Evolutionary conservation across 2,113 vertebrate species (phyloP).

Genomic region (Sander lucioperca): DNA sequence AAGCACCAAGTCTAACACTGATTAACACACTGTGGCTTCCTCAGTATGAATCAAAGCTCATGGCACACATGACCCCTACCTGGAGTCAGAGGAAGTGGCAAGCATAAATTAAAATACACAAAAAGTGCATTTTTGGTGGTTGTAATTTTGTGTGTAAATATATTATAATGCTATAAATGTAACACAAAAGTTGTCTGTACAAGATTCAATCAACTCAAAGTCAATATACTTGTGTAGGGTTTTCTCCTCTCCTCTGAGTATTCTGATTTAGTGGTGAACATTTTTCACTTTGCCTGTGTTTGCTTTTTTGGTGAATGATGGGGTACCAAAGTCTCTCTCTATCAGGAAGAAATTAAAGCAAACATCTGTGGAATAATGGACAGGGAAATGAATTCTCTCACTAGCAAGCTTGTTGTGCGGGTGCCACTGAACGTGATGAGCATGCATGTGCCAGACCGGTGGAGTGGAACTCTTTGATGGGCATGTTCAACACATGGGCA

Average conservation of each 20-base stretch:
- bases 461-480: conserved; percentile 83
- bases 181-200: conserved; percentile 2
- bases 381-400: conserved; percentile 79
- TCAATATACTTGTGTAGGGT: conserved; percentile 11
- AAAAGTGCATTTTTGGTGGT: neutral
- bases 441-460: conserved; percentile 74
- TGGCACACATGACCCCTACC: conserved; percentile 9
- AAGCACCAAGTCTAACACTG: conserved; percentile 77
- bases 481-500: conserved; percentile 80
- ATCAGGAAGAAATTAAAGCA: conserved; percentile 82
- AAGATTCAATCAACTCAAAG: conserved; percentile 24
- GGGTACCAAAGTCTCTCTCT: conserved; percentile 73
- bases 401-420: conserved; percentile 62
- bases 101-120: conserved; percentile 3
- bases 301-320: conserved; percentile 69
- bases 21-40: conserved; percentile 77
- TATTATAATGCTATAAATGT: conserved; percentile 25
- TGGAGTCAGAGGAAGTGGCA: conserved; percentile 1
- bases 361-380: conserved; percentile 84
- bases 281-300: conserved; percentile 56
- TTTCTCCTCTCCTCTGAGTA: conserved; percentile 44
- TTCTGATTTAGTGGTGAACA: conserved; percentile 57
- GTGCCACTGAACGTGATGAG: conserved; percentile 81
- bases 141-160: conserved; percentile 20
- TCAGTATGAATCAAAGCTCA: conserved; percentile 43